phyloP scores from a whole-genome alignment of 2,888 invertebrate genomes.

The Auanema sp. region DNA sequence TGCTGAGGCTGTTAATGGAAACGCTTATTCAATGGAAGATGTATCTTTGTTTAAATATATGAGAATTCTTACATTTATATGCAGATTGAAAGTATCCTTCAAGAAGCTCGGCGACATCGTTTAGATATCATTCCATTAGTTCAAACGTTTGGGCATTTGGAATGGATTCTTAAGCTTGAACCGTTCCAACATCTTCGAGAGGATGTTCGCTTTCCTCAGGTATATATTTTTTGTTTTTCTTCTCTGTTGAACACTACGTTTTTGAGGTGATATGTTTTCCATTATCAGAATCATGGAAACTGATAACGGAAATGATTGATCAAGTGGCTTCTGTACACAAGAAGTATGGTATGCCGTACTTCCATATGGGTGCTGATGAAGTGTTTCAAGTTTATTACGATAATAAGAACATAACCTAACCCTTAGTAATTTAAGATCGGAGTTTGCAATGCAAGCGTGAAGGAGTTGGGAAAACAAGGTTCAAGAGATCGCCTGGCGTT shows the following conservation, averaged over 20 bases:
- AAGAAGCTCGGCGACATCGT: slow-evolving; percentile 45
- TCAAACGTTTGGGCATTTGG: slow-evolving; percentile 84
- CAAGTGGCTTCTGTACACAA: slow-evolving; percentile 66
- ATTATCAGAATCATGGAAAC: slow-evolving; percentile 63
- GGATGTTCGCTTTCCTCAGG: slow-evolving; percentile 68
- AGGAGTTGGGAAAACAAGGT: slow-evolving; percentile 31
- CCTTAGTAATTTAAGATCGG: slow-evolving; percentile 44
- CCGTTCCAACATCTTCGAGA: slow-evolving; percentile 76
- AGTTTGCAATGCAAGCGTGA: slow-evolving; percentile 47
- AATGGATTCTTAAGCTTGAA: slow-evolving; percentile 77
- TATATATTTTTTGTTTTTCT: slow-evolving; percentile 31
- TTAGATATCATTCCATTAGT: slow-evolving; percentile 79
- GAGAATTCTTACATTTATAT: slow-evolving; percentile 11
- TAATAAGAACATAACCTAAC: not conserved
- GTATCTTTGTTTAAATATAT: slow-evolving; percentile 66
- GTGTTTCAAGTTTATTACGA: slow-evolving; percentile 54
- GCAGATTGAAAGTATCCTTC: slow-evolving; percentile 17
- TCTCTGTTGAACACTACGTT: too few species aligned
- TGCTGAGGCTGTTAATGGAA: slow-evolving; percentile 71
- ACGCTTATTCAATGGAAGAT: slow-evolving; percentile 75
- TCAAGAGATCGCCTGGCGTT: slow-evolving; percentile 46
- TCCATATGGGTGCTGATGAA: slow-evolving; percentile 69
- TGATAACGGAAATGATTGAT: slow-evolving; percentile 63
- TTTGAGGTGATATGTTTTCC: slow-evolving; percentile 59
- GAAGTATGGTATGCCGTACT: slow-evolving; percentile 70